Evolutionary conservation across 1,140 invertebrate genomes (phyloP).

Genomic region (Anagrus nilaparvatae): DNA sequence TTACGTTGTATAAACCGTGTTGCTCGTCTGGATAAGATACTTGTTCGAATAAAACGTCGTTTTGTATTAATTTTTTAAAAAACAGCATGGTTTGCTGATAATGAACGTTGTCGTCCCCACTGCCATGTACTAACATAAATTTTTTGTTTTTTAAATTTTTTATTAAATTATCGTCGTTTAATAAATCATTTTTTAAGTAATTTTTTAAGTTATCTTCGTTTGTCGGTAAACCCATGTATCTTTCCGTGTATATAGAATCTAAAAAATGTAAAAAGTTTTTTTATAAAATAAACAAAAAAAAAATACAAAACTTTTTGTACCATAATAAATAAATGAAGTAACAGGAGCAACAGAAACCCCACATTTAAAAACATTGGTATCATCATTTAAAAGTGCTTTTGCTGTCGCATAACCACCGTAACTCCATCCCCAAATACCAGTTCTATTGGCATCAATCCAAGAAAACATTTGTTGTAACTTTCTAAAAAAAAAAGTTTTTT

Average conservation of each 20-base stretch:
- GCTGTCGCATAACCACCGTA: slow-evolving; percentile 49
- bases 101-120: slow-evolving; percentile 57
- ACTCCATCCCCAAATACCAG: slow-evolving; percentile 68
- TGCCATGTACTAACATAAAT: slow-evolving; percentile 55
- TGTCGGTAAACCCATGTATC: slow-evolving; percentile 55
- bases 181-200: slow-evolving; percentile 47
- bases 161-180: slow-evolving; percentile 38
- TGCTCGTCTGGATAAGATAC: slow-evolving; percentile 56
- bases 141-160: slow-evolving; percentile 46
- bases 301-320: slow-evolving; percentile 37
- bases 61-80: slow-evolving; percentile 46
- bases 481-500: slow-evolving; percentile 30
- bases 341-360: slow-evolving; percentile 61
- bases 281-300: not conserved
- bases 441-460: slow-evolving; percentile 59
- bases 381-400: slow-evolving; percentile 43
- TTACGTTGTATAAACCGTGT: slow-evolving; percentile 44
- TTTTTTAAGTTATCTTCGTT: slow-evolving; percentile 44
- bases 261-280: not conserved
- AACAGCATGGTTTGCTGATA: slow-evolving; percentile 59
- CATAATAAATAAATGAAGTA: slow-evolving; percentile 79
- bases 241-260: slow-evolving; percentile 60
- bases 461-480: slow-evolving; percentile 48
- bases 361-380: slow-evolving; percentile 46
- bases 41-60: slow-evolving; percentile 50